A percentile compares a stretch with the other conserved stretches of the same genome.
These are phyloP conservation scores for Phoxinus phoxinus DNA, from an alignment of 2,113 vertebrate genomes.

Conservation along the genomic window DNA sequence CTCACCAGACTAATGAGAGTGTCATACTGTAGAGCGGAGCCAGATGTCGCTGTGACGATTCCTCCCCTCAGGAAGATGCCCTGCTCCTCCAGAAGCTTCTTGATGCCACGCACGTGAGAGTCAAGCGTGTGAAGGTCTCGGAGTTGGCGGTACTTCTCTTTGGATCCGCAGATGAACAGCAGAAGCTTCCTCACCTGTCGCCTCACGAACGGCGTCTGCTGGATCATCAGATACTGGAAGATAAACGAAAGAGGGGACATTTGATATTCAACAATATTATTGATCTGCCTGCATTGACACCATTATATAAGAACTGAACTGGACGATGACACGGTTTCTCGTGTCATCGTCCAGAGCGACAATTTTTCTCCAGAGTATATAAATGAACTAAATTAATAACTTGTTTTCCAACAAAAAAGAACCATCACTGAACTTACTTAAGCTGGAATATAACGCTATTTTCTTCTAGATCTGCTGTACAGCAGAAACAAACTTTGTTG, in stretches of 20 bases:
- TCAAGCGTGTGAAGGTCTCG: slow-evolving; percentile 95
- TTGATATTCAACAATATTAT: no score
- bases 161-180: slow-evolving; percentile 97
- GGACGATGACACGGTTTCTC: no score
- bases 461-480: no score
- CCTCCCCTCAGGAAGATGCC: slow-evolving; percentile 93
- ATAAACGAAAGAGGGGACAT: not conserved
- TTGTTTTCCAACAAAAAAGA: no score
- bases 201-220: slow-evolving; percentile 96
- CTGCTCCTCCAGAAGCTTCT: slow-evolving; percentile 95
- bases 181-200: slow-evolving; percentile 96
- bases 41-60: slow-evolving; percentile 92
- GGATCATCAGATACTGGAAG: slow-evolving; percentile 95
- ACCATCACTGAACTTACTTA: no score
- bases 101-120: slow-evolving; percentile 93
- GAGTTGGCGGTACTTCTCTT: slow-evolving; percentile 97
- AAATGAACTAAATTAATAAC: no score
- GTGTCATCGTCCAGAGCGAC: no score
- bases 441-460: no score
- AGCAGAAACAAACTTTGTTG: no score
- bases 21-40: slow-evolving; percentile 95
- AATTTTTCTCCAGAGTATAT: no score
- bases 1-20: slow-evolving; percentile 94
- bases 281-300: no score
- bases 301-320: no score